Evolutionary conservation across 2,113 vertebrate genomes (phyloP).

Genomic region (Nettapus auritus): DNA sequence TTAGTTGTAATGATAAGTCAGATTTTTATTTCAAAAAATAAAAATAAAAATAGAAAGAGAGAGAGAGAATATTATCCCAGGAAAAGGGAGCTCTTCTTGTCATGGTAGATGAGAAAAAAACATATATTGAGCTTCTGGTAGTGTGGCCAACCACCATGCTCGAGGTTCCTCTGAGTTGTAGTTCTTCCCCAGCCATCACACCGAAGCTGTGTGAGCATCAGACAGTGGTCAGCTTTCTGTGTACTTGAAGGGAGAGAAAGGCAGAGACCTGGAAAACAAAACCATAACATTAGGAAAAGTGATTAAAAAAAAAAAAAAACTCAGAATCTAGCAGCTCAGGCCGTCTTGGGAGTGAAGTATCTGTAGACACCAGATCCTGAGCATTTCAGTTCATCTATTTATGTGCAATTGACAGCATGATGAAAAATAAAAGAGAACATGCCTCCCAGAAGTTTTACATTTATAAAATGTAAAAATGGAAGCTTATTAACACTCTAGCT

Average conservation of each 20-base stretch:
- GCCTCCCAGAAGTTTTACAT: background rate
- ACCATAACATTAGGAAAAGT: background rate
- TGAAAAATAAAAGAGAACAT: background rate
- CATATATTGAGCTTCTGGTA: rapidly evolving
- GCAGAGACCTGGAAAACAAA: background rate
- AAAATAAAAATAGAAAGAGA: too few species aligned
- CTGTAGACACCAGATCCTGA: rapidly evolving
- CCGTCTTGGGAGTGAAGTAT: background rate
- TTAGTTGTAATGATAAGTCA: too few species aligned
- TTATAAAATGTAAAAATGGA: background rate
- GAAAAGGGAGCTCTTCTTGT: background rate
- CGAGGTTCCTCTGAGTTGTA: background rate
- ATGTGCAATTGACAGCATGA: background rate
- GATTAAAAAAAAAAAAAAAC: too few species aligned
- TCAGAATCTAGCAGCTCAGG: background rate
- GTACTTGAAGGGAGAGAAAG: background rate
- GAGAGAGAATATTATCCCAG: background rate
- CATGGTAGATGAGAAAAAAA: background rate
- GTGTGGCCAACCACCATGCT: background rate
- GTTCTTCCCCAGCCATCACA: background rate
- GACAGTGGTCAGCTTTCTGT: background rate
- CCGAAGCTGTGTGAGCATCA: background rate
- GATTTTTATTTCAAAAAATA: background rate
- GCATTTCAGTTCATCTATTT: background rate
- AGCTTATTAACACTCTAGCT: background rate